Percentiles rank a stretch among this genome's conserved stretches.
Evolutionary conservation across 2,797 vertebrate species (phyloP).

Genomic region (Crocodylus rhombifer): DNA sequence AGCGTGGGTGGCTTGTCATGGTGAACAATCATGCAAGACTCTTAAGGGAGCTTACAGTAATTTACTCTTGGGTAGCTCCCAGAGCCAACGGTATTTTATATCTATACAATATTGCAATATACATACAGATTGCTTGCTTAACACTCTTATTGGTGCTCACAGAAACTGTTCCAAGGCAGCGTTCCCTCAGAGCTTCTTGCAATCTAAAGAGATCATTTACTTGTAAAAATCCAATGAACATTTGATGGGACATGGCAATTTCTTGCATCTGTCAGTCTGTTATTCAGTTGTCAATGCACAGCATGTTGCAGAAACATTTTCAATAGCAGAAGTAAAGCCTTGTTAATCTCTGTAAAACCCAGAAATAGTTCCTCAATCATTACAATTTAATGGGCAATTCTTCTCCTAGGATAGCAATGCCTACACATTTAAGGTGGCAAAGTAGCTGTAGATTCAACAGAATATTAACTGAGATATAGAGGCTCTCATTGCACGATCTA

Average conservation of each 20-base stretch:
- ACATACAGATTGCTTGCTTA: conserved; percentile 51
- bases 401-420: conserved; percentile 55
- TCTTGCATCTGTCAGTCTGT: conserved; percentile 54
- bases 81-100: background rate
- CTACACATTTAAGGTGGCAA: conserved; percentile 68
- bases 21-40: background rate
- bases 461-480: conserved; percentile 69
- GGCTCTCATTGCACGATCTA: conserved; percentile 55
- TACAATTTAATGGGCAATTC: conserved; percentile 67
- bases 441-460: conserved; percentile 70
- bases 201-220: conserved; percentile 47
- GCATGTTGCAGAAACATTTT: conserved; percentile 26
- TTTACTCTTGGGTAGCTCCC: background rate
- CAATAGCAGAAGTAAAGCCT: conserved; percentile 57
- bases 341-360: conserved; percentile 69
- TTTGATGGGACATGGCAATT: conserved; percentile 50
- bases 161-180: conserved; percentile 41
- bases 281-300: conserved; percentile 47
- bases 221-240: conserved; percentile 55
- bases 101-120: background rate
- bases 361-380: conserved; percentile 66
- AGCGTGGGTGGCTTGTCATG: background rate
- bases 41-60: background rate
- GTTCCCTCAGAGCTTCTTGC: conserved; percentile 43
- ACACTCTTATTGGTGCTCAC: conserved; percentile 25